phyloP scores from a whole-genome alignment of 92 coral and sea anemone species.

The Desmophyllum pertusum region DNA sequence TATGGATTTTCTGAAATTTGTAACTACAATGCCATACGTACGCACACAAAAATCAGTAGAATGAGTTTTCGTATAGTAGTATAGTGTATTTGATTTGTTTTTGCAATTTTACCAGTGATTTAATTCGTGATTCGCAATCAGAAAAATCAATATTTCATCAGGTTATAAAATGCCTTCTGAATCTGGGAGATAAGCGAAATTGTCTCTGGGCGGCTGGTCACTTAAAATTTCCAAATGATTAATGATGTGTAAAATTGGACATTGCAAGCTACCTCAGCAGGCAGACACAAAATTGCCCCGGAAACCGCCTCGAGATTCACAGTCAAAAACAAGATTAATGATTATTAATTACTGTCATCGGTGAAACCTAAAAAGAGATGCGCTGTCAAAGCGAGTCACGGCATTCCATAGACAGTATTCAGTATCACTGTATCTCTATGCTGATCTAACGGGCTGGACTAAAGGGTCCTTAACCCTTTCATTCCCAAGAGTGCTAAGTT shows the following conservation, averaged over 20 bases:
- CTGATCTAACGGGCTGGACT: neutral
- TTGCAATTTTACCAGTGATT: neutral
- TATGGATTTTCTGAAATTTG: neutral
- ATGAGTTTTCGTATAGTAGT: neutral
- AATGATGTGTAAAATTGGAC: slow-evolving; percentile 30
- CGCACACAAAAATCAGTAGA: neutral
- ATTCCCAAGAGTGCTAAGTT: too few species aligned
- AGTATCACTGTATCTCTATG: neutral
- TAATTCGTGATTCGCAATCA: neutral
- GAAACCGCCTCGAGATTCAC: slow-evolving; percentile 23
- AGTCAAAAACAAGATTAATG: slow-evolving; percentile 47
- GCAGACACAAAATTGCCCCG: slow-evolving; percentile 26
- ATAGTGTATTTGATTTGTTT: neutral
- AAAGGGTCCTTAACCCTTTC: too few species aligned
- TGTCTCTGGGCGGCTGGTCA: slow-evolving; percentile 6
- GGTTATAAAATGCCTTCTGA: slow-evolving; percentile 2
- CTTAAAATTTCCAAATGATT: slow-evolving; percentile 38
- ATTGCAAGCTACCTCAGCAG: neutral
- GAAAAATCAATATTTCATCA: neutral
- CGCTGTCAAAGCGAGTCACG: neutral
- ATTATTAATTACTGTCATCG: slow-evolving; percentile 56
- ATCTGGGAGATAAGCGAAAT: slow-evolving; percentile 21
- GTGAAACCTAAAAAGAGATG: neutral
- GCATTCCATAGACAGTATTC: neutral
- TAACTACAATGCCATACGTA: neutral